phyloP scores from a whole-genome alignment of 2,888 invertebrate species.

The Melipona beecheii region DNA sequence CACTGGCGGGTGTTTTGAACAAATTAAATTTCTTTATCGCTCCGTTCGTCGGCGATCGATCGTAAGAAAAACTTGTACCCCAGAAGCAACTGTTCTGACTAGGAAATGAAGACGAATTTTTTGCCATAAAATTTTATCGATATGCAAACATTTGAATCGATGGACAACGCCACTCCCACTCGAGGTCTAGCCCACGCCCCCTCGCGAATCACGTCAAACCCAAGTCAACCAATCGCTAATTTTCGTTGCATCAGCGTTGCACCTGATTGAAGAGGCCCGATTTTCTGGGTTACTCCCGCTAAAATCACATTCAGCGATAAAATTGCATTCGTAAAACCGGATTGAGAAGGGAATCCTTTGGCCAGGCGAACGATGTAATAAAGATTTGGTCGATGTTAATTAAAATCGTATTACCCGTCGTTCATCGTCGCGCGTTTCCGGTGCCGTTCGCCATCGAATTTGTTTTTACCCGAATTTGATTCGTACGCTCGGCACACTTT shows the following conservation, averaged over 20 bases:
- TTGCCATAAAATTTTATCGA: too few relatives aligned
- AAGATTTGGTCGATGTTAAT: slow-evolving; percentile 24
- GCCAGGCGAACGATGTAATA: not conserved
- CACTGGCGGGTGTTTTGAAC: too few relatives aligned
- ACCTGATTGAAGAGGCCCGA: too few relatives aligned
- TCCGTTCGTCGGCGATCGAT: not conserved
- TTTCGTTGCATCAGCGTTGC: too few relatives aligned
- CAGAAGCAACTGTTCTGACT: too few relatives aligned
- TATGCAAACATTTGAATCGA: too few relatives aligned
- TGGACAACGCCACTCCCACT: too few relatives aligned
- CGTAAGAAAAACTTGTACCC: not conserved
- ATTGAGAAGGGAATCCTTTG: not conserved
- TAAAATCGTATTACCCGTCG: slow-evolving; percentile 22
- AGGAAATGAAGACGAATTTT: too few relatives aligned
- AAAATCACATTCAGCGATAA: not conserved
- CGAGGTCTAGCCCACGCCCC: too few relatives aligned
- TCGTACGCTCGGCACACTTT: not conserved
- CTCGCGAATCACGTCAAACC: too few relatives aligned
- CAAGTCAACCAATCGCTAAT: too few relatives aligned
- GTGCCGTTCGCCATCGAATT: slow-evolving; percentile 15
- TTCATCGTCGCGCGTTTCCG: not conserved
- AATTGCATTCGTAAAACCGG: slow-evolving; percentile 4
- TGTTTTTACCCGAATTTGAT: slow-evolving; percentile 11
- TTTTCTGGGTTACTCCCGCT: too few relatives aligned
- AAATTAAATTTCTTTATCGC: slow-evolving; percentile 8